These are phyloP conservation scores for Phylloscopus collybita DNA, from an alignment of 2,797 vertebrate genomes.

Conservation along the genomic window DNA sequence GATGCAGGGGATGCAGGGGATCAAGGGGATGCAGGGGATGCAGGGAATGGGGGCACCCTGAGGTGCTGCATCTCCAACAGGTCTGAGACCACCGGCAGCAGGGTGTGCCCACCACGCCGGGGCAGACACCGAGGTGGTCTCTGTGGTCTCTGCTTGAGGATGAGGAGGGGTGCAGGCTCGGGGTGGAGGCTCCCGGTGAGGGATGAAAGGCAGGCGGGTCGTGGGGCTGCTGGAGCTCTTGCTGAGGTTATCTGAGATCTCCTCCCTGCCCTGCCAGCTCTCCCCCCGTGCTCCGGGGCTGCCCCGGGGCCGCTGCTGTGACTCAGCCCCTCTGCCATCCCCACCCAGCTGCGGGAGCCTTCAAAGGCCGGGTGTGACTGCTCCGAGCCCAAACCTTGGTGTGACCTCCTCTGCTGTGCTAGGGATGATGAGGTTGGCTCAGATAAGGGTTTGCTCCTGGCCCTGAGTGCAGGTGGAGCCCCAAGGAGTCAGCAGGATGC, in stretches of 20 bases:
- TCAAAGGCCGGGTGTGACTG: not conserved
- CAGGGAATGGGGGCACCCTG: too few relatives aligned
- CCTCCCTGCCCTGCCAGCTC: not conserved
- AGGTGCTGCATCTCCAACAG: fast-evolving
- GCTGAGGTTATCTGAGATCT: not conserved
- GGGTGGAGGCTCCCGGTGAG: fast-evolving
- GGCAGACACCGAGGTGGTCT: not conserved
- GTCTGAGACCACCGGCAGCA: fast-evolving
- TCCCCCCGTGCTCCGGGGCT: not conserved
- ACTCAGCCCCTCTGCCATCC: not conserved
- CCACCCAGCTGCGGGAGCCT: not conserved
- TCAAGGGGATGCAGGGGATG: not conserved
- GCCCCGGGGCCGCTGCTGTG: not conserved
- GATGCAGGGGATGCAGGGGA: too few relatives aligned
- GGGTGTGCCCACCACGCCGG: fast-evolving
- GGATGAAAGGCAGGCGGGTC: not conserved
- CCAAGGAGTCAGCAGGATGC: not conserved
- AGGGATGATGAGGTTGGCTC: not conserved
- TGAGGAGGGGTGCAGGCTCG: not conserved
- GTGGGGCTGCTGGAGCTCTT: not conserved
- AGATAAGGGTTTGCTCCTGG: not conserved
- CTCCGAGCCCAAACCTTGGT: not conserved
- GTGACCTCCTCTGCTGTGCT: not conserved
- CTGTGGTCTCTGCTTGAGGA: not conserved
- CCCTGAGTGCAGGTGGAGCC: not conserved